Evolutionary conservation across 2,113 vertebrate species (phyloP).

Genomic region (Rhinoptilus africanus): DNA sequence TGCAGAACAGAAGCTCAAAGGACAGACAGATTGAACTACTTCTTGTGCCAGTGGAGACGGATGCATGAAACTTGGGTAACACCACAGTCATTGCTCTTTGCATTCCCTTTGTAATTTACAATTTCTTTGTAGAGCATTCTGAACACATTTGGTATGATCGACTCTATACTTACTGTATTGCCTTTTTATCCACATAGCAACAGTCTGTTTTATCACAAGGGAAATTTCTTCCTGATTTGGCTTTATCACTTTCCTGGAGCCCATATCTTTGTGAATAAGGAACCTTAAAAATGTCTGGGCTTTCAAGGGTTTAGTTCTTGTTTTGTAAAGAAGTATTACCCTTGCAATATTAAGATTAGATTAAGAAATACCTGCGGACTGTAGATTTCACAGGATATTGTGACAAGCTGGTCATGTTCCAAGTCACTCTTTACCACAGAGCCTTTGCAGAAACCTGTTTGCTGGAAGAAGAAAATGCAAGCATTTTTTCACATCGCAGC

Average conservation of each 20-base stretch:
- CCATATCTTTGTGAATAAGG: not conserved
- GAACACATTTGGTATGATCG: not conserved
- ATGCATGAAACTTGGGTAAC: not conserved
- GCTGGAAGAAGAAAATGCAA: conserved; percentile 44
- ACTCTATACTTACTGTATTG: not conserved
- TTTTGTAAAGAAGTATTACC: not conserved
- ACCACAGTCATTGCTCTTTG: not conserved
- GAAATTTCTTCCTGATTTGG: not conserved
- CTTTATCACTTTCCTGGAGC: not conserved
- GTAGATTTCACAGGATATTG: conserved; percentile 62
- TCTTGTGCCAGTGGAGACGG: not conserved
- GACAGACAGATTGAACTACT: not conserved
- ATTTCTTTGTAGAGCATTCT: not conserved
- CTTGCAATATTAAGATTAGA: not conserved
- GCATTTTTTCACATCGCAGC: not conserved
- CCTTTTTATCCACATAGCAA: not conserved
- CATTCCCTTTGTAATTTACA: not conserved
- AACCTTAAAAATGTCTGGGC: not conserved
- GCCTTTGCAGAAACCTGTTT: conserved; percentile 64
- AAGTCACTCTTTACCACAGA: not conserved
- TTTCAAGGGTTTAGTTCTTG: not conserved
- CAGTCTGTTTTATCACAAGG: not conserved
- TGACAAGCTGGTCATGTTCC: not conserved
- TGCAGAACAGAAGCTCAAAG: not conserved
- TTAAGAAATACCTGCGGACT: conserved; percentile 61